phyloP scores from a whole-genome alignment of 2,113 vertebrate species.

The Odocoileus virginianus region DNA sequence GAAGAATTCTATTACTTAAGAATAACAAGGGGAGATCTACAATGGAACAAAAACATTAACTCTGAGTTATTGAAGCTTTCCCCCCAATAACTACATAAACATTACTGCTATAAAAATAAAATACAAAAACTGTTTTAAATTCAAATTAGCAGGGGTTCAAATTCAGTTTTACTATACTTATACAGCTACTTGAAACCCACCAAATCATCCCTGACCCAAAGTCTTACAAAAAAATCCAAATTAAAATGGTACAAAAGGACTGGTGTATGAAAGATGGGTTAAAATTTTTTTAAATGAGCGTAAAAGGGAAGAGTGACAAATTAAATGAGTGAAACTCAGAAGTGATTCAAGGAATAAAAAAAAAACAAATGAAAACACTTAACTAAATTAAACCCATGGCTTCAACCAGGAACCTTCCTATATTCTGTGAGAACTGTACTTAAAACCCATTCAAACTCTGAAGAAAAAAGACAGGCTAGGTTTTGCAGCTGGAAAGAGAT shows the following conservation, averaged over 20 bases:
- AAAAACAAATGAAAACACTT: not conserved
- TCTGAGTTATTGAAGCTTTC: not conserved
- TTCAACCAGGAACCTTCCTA: not conserved
- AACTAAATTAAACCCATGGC: not conserved
- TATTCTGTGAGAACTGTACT: not conserved
- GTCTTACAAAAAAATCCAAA: not conserved
- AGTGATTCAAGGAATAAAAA: not conserved
- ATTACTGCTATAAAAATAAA: not conserved
- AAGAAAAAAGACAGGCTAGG: not conserved
- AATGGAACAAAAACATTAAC: not conserved
- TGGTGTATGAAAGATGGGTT: not conserved
- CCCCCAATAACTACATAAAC: not conserved
- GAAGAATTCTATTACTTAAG: not conserved
- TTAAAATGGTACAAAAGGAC: not conserved
- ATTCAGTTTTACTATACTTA: not conserved
- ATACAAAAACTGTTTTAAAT: not conserved
- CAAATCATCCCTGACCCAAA: not conserved
- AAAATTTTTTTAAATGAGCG: not conserved
- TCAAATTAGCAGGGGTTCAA: not conserved
- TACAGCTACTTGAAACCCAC: not conserved
- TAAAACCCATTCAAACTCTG: not conserved
- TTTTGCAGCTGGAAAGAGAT: not conserved
- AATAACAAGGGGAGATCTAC: not conserved
- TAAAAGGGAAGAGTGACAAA: not conserved
- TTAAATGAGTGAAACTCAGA: conserved; percentile 13